These are phyloP conservation scores for Timema cristinae DNA, from an alignment of 2,888 invertebrate genomes.

Conservation along the genomic window DNA sequence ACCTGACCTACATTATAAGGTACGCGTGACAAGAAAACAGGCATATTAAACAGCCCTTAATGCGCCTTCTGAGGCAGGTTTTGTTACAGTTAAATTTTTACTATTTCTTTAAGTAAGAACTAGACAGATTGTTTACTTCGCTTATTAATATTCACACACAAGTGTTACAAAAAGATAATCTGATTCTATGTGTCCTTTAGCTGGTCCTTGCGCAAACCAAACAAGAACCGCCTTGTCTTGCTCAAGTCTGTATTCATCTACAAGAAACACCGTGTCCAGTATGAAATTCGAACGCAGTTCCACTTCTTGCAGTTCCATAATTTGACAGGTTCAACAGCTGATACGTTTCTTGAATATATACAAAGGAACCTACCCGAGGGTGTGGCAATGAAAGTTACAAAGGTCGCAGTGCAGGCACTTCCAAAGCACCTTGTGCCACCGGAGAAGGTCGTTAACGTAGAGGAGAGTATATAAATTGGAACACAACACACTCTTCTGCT, in stretches of 20 bases:
- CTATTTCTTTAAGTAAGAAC: too few species aligned
- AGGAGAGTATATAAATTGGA: too few species aligned
- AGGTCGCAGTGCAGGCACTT: constrained; percentile 47
- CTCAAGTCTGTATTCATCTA: constrained; percentile 85
- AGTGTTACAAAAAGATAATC: too few species aligned
- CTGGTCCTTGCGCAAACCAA: constrained; percentile 66
- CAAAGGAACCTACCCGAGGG: constrained; percentile 97
- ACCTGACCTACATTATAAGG: too few species aligned
- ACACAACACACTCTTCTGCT: too few species aligned
- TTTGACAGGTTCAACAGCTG: constrained; percentile 92
- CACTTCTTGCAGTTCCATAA: constrained; percentile 75
- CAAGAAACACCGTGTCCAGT: constrained; percentile 93
- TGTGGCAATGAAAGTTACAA: constrained; percentile 86
- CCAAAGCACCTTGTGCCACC: constrained; percentile 24
- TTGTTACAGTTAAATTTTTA: too few species aligned
- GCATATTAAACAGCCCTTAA: too few species aligned
- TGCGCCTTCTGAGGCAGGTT: too few species aligned
- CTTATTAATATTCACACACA: too few species aligned
- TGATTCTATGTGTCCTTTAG: constrained; percentile 48
- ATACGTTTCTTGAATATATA: constrained; percentile 93
- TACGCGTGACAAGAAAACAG: too few species aligned
- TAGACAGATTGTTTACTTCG: too few species aligned
- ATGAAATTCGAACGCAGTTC: constrained; percentile 92
- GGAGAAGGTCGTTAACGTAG: background rate
- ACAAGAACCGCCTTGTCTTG: constrained; percentile 73